Base-by-base conservation (phyloP, 2,888 invertebrate species). In the Hartigia nigra region DNA sequence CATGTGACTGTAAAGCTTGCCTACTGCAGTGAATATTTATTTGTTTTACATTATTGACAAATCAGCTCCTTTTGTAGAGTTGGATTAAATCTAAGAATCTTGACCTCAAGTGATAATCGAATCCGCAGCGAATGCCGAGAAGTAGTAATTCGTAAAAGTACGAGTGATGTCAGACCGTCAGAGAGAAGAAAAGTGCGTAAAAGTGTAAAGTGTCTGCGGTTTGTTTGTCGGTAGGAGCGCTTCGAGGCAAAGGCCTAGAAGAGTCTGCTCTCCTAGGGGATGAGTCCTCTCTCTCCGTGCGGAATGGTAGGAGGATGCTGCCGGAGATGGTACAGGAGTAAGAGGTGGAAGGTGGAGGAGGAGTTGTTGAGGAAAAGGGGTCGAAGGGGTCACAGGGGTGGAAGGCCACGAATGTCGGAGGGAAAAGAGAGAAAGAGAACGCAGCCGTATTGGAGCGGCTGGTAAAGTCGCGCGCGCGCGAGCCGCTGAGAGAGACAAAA, bases 391-490 rank as follows among this genome's bases (percentile, higher is more conserved):
- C 86, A 86, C 85, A 87, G 89, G 87, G 89, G 88, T 82, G 88
- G 88, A 88, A 88, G 90, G 89, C 88, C 87, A 86, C 89, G 90
- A 90, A 89, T 88, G 88, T 89, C 87, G 89, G 89, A 86, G 90
- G 88, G 88, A 89, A 89, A 89, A 89, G 89, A 89, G 89, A 87
- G 90, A 89, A 88, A 88, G 88, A 88, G 85, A 85, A 84, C 79
- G 82, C 77, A 79, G 80, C 31, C 69, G 77, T 76, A 78, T 35
- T 75, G 81, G 70, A 74, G 82, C 80, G 83, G 77, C 70, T 70
- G 72, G 79, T 74, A 74, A 81, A 79, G 83, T 77, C 80, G 79
- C 77, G 70, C 35, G 77, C 70, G 76, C 83, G 84, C 83, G 80
- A 86, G 89, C 83, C 80, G 84, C 86, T 83, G 82, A 82, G 85